Evolutionary conservation across 2,113 vertebrate species (phyloP), one percentile per base, ranked within the genome.

Genomic region (Labrus mixtus): DNA sequence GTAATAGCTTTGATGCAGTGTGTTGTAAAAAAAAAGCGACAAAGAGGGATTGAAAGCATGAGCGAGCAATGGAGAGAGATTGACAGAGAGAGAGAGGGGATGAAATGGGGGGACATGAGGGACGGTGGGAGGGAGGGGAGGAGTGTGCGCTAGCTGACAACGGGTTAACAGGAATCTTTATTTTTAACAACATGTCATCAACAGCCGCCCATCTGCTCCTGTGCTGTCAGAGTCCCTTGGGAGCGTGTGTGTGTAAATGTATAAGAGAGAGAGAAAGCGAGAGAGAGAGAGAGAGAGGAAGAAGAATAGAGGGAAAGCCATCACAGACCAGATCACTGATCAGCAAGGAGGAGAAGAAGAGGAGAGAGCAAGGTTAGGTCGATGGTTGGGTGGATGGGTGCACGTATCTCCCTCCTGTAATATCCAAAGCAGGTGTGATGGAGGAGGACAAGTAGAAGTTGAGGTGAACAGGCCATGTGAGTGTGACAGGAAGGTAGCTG

Each of bases 161-260:
- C 43, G 90, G 90, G 91, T 93, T 93, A 91, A 91, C 78, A 83
- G 78, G 85, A 91, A 87, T 92, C 83, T 92, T 93, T 93, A 91
- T 93, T 93, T 92, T 93, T 93, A 93, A 90, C 90, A 90, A 82
- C 88, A 85, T 93, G 90, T 93, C 92, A 91, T 93, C 90, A 90
- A 76, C 86, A 90, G 74, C 71, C 69, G 65, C 81, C 92, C 93
- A 94, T 94, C 93, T 94, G 92, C 89, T 94, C 87, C 78, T 81
- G 84, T 86, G 89, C 90, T 91, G 85, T 85, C 87, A 80, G 62
- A 76, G 81, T 85, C 91, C 81, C 87, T 41, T 25, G 89, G 84
- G 91, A 89, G 59, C 45, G 78, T 78, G 69, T 37, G 23, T 22
- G 82, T 64, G 19, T 29, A 29, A 33, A 29, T 51, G 37, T 58